Percentiles rank a stretch among this genome's conserved stretches.
Evolutionary conservation across 2,888 invertebrate species (phyloP).

Genomic region (Gastracanthus pulcherrimus): DNA sequence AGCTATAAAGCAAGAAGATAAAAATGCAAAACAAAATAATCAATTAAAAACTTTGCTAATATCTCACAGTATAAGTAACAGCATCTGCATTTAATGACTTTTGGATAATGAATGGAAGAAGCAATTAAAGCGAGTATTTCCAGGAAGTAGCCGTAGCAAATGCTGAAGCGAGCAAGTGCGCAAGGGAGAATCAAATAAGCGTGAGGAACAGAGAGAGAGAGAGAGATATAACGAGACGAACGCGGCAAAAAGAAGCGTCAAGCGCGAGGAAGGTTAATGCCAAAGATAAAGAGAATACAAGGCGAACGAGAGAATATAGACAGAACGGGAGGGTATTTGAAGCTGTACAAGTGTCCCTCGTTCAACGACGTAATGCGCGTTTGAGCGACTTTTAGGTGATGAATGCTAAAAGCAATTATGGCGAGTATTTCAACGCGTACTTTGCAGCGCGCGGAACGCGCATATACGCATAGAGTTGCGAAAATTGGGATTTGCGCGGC

Average conservation of each 20-base stretch:
- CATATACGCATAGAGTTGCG: not conserved
- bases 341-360: not conserved
- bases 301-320: not conserved
- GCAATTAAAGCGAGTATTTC: not conserved
- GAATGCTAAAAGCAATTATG: conserved; percentile 23
- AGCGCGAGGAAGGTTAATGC: not conserved
- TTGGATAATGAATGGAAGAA: not conserved
- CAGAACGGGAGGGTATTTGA: not conserved
- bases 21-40: no score
- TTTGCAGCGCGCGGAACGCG: not conserved
- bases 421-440: not conserved
- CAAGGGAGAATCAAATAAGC: no score
- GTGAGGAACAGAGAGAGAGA: no score
- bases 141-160: not conserved
- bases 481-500: not conserved
- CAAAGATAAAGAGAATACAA: not conserved
- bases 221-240: not conserved
- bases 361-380: not conserved
- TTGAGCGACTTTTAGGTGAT: conserved; percentile 8
- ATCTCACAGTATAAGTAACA: no score
- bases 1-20: no score
- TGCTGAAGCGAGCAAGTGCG: not conserved
- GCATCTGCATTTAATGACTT: conserved; percentile 8
- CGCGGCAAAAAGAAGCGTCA: not conserved
- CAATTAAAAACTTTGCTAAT: no score